phyloP scores from a whole-genome alignment of 2,888 invertebrate species.

The Lasioglossum figueresi region DNA sequence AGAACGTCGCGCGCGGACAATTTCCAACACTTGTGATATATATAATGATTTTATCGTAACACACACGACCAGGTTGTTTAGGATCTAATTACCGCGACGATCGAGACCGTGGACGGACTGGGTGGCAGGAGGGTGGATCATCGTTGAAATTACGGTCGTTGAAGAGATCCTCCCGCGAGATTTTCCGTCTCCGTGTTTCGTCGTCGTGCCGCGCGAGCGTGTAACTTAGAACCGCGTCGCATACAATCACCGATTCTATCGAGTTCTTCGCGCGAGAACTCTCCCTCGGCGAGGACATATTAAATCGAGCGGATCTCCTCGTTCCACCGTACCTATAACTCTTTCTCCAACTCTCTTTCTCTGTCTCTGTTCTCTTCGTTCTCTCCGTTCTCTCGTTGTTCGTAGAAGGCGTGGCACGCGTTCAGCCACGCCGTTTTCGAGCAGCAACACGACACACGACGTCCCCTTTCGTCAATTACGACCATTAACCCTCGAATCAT shows the following conservation, averaged over 20 bases:
- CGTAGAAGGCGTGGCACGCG: not conserved
- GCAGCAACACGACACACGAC: not conserved
- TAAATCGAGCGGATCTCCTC: constrained; percentile 8
- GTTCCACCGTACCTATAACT: not conserved
- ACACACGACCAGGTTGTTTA: constrained; percentile 46
- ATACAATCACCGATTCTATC: constrained; percentile 6
- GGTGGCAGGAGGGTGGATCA: not conserved
- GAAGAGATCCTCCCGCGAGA: not conserved
- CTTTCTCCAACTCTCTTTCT: not conserved
- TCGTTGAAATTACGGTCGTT: not conserved
- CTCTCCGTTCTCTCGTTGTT: not conserved
- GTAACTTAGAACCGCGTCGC: constrained; percentile 15
- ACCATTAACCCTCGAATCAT: constrained; percentile 27
- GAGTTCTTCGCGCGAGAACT: constrained; percentile 9
- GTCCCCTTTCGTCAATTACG: constrained; percentile 74
- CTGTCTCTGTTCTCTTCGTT: not conserved
- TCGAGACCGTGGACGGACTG: not conserved
- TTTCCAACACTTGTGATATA: constrained; percentile 69
- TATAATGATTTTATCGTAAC: constrained; percentile 57
- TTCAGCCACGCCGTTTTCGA: not conserved
- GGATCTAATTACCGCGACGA: constrained; percentile 39
- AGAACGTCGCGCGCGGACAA: constrained; percentile 50
- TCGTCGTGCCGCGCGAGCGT: not conserved
- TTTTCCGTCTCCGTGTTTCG: not conserved
- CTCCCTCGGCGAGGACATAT: not conserved